Base-by-base conservation (phyloP, 2,113 vertebrate genomes). In the Catharus minimus region DNA sequence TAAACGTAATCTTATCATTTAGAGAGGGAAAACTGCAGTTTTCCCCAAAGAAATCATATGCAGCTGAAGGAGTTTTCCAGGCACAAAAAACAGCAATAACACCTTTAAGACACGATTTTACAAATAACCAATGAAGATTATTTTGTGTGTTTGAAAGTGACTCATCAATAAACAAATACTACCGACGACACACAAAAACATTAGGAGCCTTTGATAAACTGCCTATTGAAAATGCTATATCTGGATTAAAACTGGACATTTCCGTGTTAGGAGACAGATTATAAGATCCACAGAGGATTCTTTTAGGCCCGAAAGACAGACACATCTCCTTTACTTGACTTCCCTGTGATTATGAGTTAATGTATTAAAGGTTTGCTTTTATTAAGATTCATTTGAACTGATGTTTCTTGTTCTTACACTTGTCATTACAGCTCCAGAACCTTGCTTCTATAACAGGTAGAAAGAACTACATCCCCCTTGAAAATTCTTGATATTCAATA, bases 51-150 rank as follows among this genome's bases (percentile, higher is more conserved):
- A 87, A 79, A 87, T 79, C 39, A 65, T 13, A 77, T 5, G 39
- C 65, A 83, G 57, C 41, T 82, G 61, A 76, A 94, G 76, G 65
- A 88, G 18, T 26, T 82, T 88, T 93, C 75, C 68, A 44, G n/a
- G 10, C 41, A 38, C 61, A 93, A 92, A 89, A 8, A 2, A 0
- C 8, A 73, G 36, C 17, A 47, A 5, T 55, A 80, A 49, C 7
- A 78, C 38, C 32, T 85, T 85, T 61, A 88, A 69, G 30, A 88
- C 27, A 52, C 43, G 83, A 66, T 62, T 55, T 47, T 71, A 67
- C 0, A 2, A 71, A 49, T 56, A 71, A 88, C 20, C 4, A 13
- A 6, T 30, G 15, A 87, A 57, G 33, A 69, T 10, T 2, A 2
- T 1, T 82, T 84, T 74, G 62, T 15, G 7, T 57, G 22, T 87